Conservation (phyloP, 2,888 invertebrate species). For the Sycophila texana region DNA sequence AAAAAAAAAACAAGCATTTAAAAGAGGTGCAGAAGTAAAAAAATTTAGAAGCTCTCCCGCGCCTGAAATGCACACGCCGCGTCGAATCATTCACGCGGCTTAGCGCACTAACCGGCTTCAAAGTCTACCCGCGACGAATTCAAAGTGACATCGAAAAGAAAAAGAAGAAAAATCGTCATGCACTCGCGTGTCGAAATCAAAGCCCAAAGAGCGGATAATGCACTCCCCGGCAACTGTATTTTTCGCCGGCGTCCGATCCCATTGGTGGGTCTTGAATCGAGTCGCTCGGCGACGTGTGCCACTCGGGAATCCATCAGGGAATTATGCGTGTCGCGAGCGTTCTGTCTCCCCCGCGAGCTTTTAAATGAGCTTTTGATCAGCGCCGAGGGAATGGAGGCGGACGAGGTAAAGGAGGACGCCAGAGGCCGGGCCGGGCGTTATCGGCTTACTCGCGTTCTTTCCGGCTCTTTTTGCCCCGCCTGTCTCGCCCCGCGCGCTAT, state of each 20-base stretch:
- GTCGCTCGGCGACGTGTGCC: neutral
- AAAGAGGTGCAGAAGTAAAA: no score
- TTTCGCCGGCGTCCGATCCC: neutral
- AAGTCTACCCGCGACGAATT: no score
- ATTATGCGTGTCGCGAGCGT: conserved; percentile 7
- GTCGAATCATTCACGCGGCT: no score
- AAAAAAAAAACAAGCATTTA: no score
- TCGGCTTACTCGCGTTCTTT: conserved; percentile 14
- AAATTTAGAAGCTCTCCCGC: no score
- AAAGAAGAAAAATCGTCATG: no score
- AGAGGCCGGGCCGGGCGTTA: conserved; percentile 9
- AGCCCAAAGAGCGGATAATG: no score
- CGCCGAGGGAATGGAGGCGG: neutral
- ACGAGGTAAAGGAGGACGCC: neutral
- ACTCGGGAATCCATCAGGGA: conserved; percentile 5
- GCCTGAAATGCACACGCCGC: no score
- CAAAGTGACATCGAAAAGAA: no score
- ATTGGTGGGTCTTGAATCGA: neutral
- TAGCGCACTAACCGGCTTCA: no score
- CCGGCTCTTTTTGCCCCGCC: neutral
- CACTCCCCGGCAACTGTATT: no score
- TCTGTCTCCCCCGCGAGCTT: neutral
- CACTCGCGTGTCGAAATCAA: no score
- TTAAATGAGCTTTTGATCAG: conserved; percentile 28
- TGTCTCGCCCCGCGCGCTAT: neutral